Conservation (phyloP, 1,140 invertebrate genomes). For the Temnothorax longispinosus region DNA sequence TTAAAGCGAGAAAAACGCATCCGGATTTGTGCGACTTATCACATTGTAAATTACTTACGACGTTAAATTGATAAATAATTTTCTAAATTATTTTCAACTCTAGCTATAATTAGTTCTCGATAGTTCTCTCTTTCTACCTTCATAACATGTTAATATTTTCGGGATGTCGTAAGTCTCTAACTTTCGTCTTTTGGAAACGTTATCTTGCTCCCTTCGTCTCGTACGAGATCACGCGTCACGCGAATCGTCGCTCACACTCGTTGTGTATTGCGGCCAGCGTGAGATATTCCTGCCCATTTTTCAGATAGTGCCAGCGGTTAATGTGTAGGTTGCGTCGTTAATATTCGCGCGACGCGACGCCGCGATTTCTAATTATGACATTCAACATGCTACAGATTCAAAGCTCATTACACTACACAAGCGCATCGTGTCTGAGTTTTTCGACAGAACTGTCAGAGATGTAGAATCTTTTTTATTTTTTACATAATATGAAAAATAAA, state of each 20-base stretch:
- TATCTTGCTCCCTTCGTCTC: neutral
- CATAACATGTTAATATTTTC: slow-evolving; percentile 24
- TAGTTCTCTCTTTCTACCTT: too few species aligned
- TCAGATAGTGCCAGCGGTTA: slow-evolving; percentile 22
- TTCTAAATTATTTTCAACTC: neutral
- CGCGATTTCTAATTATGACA: slow-evolving; percentile 66
- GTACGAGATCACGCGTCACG: slow-evolving; percentile 49
- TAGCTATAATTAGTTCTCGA: neutral
- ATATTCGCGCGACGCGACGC: slow-evolving; percentile 15
- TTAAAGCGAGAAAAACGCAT: neutral
- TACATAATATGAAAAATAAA: neutral
- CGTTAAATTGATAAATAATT: neutral
- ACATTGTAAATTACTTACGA: neutral
- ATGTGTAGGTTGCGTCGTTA: slow-evolving; percentile 52
- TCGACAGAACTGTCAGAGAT: neutral
- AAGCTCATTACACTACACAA: slow-evolving; percentile 57
- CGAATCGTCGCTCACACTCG: slow-evolving; percentile 35
- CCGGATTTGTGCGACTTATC: neutral
- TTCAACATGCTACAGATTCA: slow-evolving; percentile 35
- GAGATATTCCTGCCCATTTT: slow-evolving; percentile 50
- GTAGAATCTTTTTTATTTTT: neutral
- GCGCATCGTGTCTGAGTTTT: neutral
- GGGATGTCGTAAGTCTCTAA: neutral
- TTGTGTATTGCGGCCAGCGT: slow-evolving; percentile 4
- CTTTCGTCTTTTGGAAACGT: neutral